Evolutionary conservation across 1,140 invertebrate species (phyloP).

Genomic region (Macrobrachium rosenbergii): DNA sequence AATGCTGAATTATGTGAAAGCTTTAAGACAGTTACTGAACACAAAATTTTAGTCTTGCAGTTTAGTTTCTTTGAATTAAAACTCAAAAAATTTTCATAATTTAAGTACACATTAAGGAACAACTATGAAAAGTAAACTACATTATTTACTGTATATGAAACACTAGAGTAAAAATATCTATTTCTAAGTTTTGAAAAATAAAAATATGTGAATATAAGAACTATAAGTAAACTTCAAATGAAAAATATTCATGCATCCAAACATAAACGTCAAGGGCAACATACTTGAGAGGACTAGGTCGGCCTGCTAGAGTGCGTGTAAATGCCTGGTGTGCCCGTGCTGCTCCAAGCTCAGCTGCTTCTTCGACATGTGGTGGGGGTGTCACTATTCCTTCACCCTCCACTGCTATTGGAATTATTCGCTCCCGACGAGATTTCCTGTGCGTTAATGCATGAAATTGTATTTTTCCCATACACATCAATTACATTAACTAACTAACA

Average conservation of each 20-base stretch:
- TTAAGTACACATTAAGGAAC: neutral
- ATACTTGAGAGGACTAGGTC: constrained; percentile 48
- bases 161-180: too few species aligned
- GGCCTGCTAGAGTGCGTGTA: constrained; percentile 24
- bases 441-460: constrained; percentile 67
- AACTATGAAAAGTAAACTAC: too few species aligned
- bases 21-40: too few species aligned
- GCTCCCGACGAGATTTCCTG: constrained; percentile 88
- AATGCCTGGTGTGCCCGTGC: constrained; percentile 51
- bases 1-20: too few species aligned
- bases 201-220: too few species aligned
- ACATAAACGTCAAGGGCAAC: neutral
- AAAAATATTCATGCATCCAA: neutral
- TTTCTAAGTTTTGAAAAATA: too few species aligned
- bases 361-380: constrained; percentile 68
- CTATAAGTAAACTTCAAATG: neutral
- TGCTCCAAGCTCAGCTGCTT: constrained; percentile 39
- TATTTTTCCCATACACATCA: neutral
- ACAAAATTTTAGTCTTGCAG: constrained; percentile 4
- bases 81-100: neutral
- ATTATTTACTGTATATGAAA: too few species aligned
- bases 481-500: too few species aligned
- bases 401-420: constrained; percentile 91
- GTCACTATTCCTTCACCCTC: constrained; percentile 89
- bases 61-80: neutral